Evolutionary conservation across 37 sponge, comb jelly and placozoan genomes (phyloP).

Genomic region (Chondrosia reniformis): DNA sequence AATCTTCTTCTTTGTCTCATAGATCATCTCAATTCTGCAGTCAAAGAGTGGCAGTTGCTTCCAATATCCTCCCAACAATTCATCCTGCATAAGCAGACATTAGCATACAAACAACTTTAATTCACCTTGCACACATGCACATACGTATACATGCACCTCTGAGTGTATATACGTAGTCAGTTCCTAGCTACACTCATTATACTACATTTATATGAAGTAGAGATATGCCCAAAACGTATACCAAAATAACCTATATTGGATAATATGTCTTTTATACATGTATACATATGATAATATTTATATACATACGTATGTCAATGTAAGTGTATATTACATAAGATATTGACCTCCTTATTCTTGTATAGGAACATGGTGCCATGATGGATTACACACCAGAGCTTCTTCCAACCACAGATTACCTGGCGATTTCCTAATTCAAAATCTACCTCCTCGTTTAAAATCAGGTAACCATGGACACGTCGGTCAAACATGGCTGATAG

Average conservation of each 20-base stretch:
- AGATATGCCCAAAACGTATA: no score
- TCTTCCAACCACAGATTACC: background rate
- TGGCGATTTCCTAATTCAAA: background rate
- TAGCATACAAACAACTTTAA: background rate
- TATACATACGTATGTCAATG: no score
- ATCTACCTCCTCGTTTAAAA: slow-evolving; percentile 18
- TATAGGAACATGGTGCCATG: slow-evolving; percentile 22
- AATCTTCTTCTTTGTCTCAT: slow-evolving; percentile 22
- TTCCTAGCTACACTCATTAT: no score
- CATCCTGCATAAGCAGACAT: slow-evolving; percentile 5
- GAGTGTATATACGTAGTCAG: background rate
- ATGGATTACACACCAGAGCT: slow-evolving; percentile 16
- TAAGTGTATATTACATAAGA: no score
- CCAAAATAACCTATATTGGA: no score
- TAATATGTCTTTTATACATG: no score
- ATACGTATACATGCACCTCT: background rate
- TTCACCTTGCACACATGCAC: no score
- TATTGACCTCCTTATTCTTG: background rate
- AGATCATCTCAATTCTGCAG: slow-evolving; percentile 2
- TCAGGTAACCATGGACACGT: slow-evolving; percentile 3
- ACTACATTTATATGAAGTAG: no score
- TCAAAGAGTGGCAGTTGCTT: background rate
- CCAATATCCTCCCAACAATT: background rate
- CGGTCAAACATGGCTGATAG: slow-evolving; percentile 19
- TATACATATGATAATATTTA: no score